Base-by-base conservation (phyloP, 2,888 invertebrate species). In the Pachydiplax longipennis region DNA sequence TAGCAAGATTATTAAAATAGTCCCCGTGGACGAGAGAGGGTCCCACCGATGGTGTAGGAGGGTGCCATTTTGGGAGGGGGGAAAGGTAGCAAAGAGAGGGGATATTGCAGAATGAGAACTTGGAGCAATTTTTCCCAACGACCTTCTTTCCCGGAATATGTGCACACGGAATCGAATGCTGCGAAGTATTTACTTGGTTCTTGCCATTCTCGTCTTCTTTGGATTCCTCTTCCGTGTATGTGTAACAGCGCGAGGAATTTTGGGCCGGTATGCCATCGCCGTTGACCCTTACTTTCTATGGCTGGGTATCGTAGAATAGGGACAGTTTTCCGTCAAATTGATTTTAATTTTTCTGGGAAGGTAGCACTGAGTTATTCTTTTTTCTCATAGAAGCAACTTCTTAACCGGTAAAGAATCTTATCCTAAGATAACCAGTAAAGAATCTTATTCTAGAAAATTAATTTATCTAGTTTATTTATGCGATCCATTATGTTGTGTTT, bases 1-100 rank as follows among this genome's bases (percentile, higher is more conserved):
- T 87, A 61, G 87, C 61, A 61, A 87, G 87, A 87, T 87, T 87
- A 87, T 87, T 87, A 87, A 87, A 87, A 87, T 87, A n/a, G 61
- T 35, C 87, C 87, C 87, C 65, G 37, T 37, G 61, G 87, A 87
- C 87, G 40, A 37, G 61, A n/a, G 61, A 10, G 87, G 22, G 58
- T 31, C 53, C 53, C 53, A 18, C 53, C 53, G 12, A 53, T 31
- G 18, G 44, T 10, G 44, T 44, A 44, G 44, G 25, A 40, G 82
- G 82, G 53, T n/a, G 53, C 35, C n/a, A 15, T 25, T 48, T 31
- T 15, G 87, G 53, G 53, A 83, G 22, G 58, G 31, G 44, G 8
- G 44, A 8, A 44, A 35, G 13, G 80, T 10, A 53, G 15, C 82
- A 6, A 48, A 3, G 40, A 2, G 73, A 18, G 61, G 61, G 31